Percentiles rank a stretch among this genome's conserved stretches.
Evolutionary conservation across 2,113 vertebrate genomes (phyloP).

Genomic region (Penelope pileata): DNA sequence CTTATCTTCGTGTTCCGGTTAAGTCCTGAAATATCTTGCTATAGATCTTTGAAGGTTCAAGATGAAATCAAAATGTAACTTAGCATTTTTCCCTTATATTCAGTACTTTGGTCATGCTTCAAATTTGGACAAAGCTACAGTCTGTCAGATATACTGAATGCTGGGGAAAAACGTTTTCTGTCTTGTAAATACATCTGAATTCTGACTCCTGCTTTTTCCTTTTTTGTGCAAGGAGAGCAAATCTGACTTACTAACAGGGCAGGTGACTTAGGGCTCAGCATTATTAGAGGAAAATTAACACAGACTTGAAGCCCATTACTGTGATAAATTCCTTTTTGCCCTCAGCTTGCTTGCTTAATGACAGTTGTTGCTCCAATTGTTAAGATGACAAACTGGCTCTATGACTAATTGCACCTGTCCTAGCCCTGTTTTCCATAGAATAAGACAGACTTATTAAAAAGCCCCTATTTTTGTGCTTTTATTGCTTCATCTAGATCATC

Average conservation of each 20-base stretch:
- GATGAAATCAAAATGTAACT: not conserved
- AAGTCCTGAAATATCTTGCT: not conserved
- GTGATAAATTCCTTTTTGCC: not conserved
- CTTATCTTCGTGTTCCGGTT: not conserved
- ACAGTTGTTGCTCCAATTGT: not conserved
- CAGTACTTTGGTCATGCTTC: not conserved
- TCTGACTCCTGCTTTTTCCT: not conserved
- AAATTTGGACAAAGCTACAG: not conserved
- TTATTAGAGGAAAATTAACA: not conserved
- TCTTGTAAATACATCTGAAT: not conserved
- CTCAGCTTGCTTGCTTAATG: not conserved
- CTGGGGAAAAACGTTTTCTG: not conserved
- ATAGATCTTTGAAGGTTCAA: not conserved
- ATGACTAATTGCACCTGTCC: not conserved
- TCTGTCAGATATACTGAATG: not conserved
- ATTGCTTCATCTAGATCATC: slow-evolving; percentile 77
- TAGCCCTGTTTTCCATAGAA: not conserved
- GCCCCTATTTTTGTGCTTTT: slow-evolving; percentile 3
- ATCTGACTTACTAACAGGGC: not conserved
- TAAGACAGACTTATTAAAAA: not conserved
- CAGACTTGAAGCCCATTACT: not conserved
- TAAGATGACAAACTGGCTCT: not conserved
- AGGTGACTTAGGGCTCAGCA: not conserved
- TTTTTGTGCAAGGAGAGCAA: not conserved
- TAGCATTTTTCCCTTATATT: not conserved